Base-by-base conservation (phyloP, 2,113 vertebrate species). In the Panthera tigris region DNA sequence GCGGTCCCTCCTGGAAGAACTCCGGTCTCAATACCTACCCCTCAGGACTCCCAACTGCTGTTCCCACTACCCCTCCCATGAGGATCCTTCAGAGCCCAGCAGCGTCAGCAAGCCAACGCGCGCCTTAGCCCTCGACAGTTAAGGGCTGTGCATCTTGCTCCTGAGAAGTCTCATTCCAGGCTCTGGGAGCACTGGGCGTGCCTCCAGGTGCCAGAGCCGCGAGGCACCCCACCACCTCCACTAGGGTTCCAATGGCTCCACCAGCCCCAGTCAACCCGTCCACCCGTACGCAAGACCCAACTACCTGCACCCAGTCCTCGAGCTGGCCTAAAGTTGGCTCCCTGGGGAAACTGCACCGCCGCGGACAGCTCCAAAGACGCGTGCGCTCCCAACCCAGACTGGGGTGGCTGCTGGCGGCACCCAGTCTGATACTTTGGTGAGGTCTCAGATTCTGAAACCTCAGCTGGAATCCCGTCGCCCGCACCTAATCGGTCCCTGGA, bases 281-380 rank as follows among this genome's bases (percentile, higher is more conserved):
- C 33, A 31, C 36, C 31, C 4, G 23, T 5, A 71, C 36, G n/a
- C 76, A 41, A 55, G 79, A 57, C 36, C 89, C 91, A n/a, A 86
- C 65, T 96, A 96, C 96, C 97, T 91, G 91, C 89, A 50, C 78
- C 0, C 25, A 69, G 31, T 45, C 81, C 25, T 33, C 69, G 9
- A 61, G 45, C 65, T 13, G 66, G n/a, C 73, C 65, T 66, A 21
- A 94, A 97, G 85, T 95, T 93, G 81, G 15, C 83, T 93, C 15
- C 63, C 45, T 0, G 61, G 79, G 87, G 69, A 92, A 89, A 81
- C 74, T 65, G 78, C 82, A 15, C 71, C 1, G 27, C 68, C 0
- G 48, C 21, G 1, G 74, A 39, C 12, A 6, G 50, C 33, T 69
- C 79, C 88, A 10, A 80, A 68, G 91, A 68, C 7, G 36, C 36